Percentiles rank a stretch among this genome's conserved stretches.
These are phyloP conservation scores for Antheraea yamamai DNA, from an alignment of 2,888 invertebrate species.

Conservation along the genomic window DNA sequence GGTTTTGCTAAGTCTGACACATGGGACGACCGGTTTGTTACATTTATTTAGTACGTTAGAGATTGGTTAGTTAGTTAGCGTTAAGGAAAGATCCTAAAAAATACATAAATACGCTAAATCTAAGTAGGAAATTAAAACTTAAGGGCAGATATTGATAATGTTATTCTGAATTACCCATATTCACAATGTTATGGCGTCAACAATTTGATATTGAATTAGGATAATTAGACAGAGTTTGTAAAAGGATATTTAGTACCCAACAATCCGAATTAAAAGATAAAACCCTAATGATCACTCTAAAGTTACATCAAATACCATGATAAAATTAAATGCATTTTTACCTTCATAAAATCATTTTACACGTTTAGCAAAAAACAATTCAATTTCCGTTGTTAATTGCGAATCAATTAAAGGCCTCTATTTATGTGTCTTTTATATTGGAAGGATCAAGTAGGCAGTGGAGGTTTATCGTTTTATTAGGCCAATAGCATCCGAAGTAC, in stretches of 20 bases:
- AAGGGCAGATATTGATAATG: no score
- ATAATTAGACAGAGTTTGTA: neutral
- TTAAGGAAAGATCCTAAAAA: no score
- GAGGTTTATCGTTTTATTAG: conserved; percentile 69
- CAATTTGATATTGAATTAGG: no score
- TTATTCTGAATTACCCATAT: no score
- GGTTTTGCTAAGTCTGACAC: no score
- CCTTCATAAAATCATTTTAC: conserved; percentile 30
- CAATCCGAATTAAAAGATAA: neutral
- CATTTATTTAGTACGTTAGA: no score
- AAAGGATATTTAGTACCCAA: neutral
- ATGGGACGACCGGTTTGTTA: no score
- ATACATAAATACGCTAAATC: no score
- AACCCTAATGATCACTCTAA: neutral
- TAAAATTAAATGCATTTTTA: conserved; percentile 18
- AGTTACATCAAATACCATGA: neutral
- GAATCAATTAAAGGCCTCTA: conserved; percentile 55
- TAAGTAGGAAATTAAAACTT: no score
- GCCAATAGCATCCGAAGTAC: conserved; percentile 66
- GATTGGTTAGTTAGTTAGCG: no score
- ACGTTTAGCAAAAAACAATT: conserved; percentile 39
- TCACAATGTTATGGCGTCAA: no score
- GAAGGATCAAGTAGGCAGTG: conserved; percentile 72
- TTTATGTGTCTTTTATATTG: conserved; percentile 50
- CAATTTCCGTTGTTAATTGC: conserved; percentile 48